phyloP scores from a whole-genome alignment of 1,140 invertebrate genomes.

The Cotesia typhae region DNA sequence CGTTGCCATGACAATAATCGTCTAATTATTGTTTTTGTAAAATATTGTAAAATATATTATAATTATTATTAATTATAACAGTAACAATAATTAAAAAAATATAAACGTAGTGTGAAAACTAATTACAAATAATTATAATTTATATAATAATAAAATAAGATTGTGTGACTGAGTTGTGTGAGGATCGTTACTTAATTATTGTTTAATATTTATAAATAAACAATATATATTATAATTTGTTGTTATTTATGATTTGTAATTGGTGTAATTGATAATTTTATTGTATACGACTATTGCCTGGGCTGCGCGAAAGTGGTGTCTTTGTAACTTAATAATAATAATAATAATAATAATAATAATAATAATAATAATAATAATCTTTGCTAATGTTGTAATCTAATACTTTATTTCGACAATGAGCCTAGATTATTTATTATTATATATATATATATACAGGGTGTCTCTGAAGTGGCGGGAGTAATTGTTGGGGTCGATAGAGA shows the following conservation, averaged over 20 bases:
- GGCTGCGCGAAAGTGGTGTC: constrained; percentile 65
- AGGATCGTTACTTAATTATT: constrained; percentile 44
- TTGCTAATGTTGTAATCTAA: too few species aligned
- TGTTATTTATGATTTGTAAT: neutral
- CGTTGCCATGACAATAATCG: constrained; percentile 64
- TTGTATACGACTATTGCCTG: constrained; percentile 53
- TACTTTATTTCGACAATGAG: too few species aligned
- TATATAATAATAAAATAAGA: constrained; percentile 8
- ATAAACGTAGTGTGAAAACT: constrained; percentile 15
- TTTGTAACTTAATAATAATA: constrained; percentile 50
- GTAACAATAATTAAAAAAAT: constrained; percentile 4
- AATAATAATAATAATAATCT: constrained; percentile 49
- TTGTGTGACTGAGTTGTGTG: constrained; percentile 30
- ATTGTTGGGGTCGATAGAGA: too few species aligned
- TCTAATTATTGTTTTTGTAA: constrained; percentile 57
- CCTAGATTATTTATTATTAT: constrained; percentile 2
- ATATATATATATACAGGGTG: neutral
- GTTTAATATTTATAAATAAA: constrained; percentile 28
- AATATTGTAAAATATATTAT: constrained; percentile 59
- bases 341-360: too few species aligned
- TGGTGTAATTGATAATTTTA: neutral
- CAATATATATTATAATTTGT: constrained; percentile 34
- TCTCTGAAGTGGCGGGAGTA: too few species aligned
- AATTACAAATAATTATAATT: constrained; percentile 26
- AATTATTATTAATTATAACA: constrained; percentile 13